Evolutionary conservation across 2,113 vertebrate species (phyloP).

Genomic region (Esox niger): DNA sequence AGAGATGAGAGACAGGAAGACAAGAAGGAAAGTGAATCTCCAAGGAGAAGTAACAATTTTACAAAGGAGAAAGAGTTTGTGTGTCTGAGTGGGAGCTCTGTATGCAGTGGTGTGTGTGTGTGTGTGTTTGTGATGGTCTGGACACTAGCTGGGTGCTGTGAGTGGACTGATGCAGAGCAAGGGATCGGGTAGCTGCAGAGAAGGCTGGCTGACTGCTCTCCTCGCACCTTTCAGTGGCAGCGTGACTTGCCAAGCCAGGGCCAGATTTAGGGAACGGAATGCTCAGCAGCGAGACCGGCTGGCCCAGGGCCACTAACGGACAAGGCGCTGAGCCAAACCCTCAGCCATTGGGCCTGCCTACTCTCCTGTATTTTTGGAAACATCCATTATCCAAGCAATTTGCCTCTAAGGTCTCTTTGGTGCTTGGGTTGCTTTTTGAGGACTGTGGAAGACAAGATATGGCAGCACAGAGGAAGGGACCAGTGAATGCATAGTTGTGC

Average conservation of each 20-base stretch:
- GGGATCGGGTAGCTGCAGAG: slow-evolving; percentile 49
- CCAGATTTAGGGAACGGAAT: slow-evolving; percentile 22
- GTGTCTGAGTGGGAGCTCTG: slow-evolving; percentile 11
- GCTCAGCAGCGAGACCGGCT: slow-evolving; percentile 42
- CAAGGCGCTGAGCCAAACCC: slow-evolving; percentile 58
- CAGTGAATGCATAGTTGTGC: no score
- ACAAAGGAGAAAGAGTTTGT: slow-evolving; percentile 18
- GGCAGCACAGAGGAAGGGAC: slow-evolving; percentile 37
- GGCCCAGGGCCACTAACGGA: slow-evolving; percentile 43
- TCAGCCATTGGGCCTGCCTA: slow-evolving; percentile 55
- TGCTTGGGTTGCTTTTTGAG: slow-evolving; percentile 30
- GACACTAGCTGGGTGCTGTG: slow-evolving; percentile 20
- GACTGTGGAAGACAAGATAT: slow-evolving; percentile 38
- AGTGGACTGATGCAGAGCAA: slow-evolving; percentile 32
- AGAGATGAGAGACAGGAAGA: slow-evolving; percentile 26
- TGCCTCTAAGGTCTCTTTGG: slow-evolving; percentile 58
- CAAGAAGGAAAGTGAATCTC: slow-evolving; percentile 19
- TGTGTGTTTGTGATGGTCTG: no score
- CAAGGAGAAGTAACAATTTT: slow-evolving; percentile 1
- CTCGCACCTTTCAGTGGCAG: slow-evolving; percentile 50
- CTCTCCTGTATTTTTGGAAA: slow-evolving; percentile 70
- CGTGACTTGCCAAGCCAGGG: slow-evolving; percentile 41
- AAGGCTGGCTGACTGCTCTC: slow-evolving; percentile 47
- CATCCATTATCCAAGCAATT: slow-evolving; percentile 70
- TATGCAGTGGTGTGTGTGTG: slow-evolving; percentile 9